Conservation (phyloP, 2,888 invertebrate genomes). For the Euzophera pinguis region DNA sequence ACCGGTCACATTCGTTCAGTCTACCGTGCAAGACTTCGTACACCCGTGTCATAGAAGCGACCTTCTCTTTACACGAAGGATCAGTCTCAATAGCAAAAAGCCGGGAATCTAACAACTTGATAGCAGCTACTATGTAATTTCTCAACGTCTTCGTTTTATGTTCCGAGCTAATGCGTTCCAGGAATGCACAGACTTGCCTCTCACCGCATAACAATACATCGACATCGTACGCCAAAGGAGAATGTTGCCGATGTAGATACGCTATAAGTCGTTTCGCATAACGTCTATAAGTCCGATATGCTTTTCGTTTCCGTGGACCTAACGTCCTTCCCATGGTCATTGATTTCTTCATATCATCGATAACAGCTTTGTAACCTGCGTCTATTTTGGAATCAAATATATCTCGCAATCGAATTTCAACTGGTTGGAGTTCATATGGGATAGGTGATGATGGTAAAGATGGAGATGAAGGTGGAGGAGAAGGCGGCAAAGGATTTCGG, state of each 20-base stretch:
- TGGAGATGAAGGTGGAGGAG: slow-evolving; percentile 70
- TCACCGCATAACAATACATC: slow-evolving; percentile 72
- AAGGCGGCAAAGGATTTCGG: slow-evolving; percentile 60
- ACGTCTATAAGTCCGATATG: slow-evolving; percentile 69
- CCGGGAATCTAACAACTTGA: slow-evolving; percentile 70
- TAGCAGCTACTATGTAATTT: slow-evolving; percentile 73
- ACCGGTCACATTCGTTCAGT: slow-evolving; percentile 64
- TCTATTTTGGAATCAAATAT: slow-evolving; percentile 76
- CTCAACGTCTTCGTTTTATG: slow-evolving; percentile 73
- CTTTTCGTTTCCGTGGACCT: slow-evolving; percentile 68
- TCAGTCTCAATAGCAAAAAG: slow-evolving; percentile 75
- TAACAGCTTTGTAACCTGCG: slow-evolving; percentile 76
- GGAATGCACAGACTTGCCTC: slow-evolving; percentile 68
- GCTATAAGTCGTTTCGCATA: slow-evolving; percentile 73
- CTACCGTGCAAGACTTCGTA: slow-evolving; percentile 68
- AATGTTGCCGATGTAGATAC: slow-evolving; percentile 71
- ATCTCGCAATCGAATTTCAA: slow-evolving; percentile 65
- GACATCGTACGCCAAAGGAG: slow-evolving; percentile 72
- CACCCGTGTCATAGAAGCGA: slow-evolving; percentile 70
- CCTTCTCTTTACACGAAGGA: slow-evolving; percentile 72
- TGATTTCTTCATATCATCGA: slow-evolving; percentile 77
- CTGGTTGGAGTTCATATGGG: slow-evolving; percentile 68
- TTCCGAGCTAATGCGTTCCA: slow-evolving; percentile 68
- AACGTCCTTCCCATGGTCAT: slow-evolving; percentile 74
- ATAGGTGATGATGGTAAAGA: slow-evolving; percentile 68